Conservation (phyloP, 2,113 vertebrate genomes). For the Axis porcinus region DNA sequence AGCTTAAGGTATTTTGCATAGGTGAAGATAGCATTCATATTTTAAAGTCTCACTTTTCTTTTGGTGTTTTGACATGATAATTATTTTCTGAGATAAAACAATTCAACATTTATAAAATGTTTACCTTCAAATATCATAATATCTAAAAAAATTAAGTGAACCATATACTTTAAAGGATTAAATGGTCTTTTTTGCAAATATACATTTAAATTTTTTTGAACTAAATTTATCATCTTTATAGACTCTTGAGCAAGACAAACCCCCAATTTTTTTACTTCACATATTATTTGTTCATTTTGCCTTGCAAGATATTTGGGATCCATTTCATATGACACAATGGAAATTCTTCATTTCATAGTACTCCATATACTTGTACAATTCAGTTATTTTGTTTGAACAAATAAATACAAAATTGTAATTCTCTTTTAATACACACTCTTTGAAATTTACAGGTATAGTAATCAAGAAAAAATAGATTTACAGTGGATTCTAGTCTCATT, state of each 20-base stretch:
- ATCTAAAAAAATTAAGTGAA: not conserved
- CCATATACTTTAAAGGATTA: not conserved
- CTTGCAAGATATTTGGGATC: not conserved
- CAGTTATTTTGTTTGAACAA: not conserved
- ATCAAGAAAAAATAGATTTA: not conserved
- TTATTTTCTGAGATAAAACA: not conserved
- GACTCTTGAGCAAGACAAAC: not conserved
- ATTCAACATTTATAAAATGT: not conserved
- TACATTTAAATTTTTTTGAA: not conserved
- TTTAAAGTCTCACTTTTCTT: conserved; percentile 44
- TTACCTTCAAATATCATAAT: not conserved
- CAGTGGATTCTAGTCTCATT: not conserved
- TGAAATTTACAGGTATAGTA: not conserved
- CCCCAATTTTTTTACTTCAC: not conserved
- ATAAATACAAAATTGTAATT: not conserved
- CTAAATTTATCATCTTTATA: not conserved
- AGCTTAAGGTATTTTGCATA: not conserved
- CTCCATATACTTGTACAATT: not conserved
- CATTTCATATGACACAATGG: not conserved
- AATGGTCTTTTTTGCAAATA: not conserved
- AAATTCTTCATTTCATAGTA: not conserved
- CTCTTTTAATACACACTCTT: not conserved
- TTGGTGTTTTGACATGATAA: not conserved
- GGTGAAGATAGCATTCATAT: conserved; percentile 67
- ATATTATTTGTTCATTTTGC: not conserved